Evolutionary conservation across 30 jellyfish, hydroid and myxozoan species (phyloP).

Genomic region (Aurelia sp.): DNA sequence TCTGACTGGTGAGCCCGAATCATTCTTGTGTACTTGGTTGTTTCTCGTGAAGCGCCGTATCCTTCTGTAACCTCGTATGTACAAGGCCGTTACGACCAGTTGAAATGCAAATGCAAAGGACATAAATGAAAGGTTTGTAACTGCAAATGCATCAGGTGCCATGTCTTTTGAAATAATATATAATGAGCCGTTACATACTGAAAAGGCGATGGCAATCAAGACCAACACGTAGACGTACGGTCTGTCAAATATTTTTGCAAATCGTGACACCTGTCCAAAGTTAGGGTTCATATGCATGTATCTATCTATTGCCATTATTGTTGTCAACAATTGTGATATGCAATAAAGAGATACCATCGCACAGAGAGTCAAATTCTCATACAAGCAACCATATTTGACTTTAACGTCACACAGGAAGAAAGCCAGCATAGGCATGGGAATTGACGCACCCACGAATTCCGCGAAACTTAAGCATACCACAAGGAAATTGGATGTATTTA

Average conservation of each 20-base stretch:
- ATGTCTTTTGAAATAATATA: background rate
- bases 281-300: constrained; percentile 19
- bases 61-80: background rate
- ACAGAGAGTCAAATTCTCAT: background rate
- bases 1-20: background rate
- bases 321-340: background rate
- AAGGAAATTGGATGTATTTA: constrained; percentile 21
- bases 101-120: no score
- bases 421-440: background rate
- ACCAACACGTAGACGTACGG: background rate
- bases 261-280: background rate
- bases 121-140: no score
- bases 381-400: background rate
- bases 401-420: background rate
- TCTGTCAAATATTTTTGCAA: background rate
- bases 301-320: constrained; percentile 15
- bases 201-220: background rate
- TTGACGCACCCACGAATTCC: background rate
- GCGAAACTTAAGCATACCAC: constrained; percentile 9
- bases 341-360: background rate
- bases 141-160: background rate
- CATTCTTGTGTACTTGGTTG: constrained; percentile 1
- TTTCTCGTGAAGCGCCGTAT: background rate
- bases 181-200: background rate
- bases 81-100: no score